Evolutionary conservation across 2,888 invertebrate species (phyloP).

Genomic region (Heteropelma amictum): DNA sequence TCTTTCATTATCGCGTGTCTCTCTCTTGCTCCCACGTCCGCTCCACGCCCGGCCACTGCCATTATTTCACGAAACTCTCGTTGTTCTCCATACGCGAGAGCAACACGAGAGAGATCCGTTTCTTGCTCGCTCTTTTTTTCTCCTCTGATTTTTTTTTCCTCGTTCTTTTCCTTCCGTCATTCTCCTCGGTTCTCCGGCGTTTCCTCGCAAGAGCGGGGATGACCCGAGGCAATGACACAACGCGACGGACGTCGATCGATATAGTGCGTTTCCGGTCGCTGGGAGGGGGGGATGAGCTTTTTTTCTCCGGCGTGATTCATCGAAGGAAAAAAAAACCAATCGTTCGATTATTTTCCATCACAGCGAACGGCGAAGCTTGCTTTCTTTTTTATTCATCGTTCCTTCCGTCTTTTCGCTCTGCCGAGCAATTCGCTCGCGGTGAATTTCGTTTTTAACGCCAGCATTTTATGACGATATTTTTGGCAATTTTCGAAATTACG

Average conservation of each 20-base stretch:
- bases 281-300: neutral
- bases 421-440: no score
- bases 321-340: neutral
- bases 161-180: neutral
- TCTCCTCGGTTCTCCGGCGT: no score
- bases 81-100: slow-evolving; percentile 23
- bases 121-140: neutral
- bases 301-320: no score
- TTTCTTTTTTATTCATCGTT: no score
- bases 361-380: no score
- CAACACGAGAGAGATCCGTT: slow-evolving; percentile 38
- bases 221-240: slow-evolving; percentile 29
- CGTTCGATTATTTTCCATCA: neutral
- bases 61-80: slow-evolving; percentile 27
- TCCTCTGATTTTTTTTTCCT: neutral
- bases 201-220: neutral
- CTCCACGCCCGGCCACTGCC: slow-evolving; percentile 6
- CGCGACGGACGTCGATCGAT: slow-evolving; percentile 12
- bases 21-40: slow-evolving; percentile 39
- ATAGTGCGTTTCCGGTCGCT: slow-evolving; percentile 5
- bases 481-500: no score
- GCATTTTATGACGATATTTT: no score
- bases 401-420: no score
- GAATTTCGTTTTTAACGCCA: no score
- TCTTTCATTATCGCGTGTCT: neutral